Evolutionary conservation across 2,113 vertebrate genomes (phyloP), one percentile per base, ranked within the genome.

Genomic region (Malurus alboscapulatus): DNA sequence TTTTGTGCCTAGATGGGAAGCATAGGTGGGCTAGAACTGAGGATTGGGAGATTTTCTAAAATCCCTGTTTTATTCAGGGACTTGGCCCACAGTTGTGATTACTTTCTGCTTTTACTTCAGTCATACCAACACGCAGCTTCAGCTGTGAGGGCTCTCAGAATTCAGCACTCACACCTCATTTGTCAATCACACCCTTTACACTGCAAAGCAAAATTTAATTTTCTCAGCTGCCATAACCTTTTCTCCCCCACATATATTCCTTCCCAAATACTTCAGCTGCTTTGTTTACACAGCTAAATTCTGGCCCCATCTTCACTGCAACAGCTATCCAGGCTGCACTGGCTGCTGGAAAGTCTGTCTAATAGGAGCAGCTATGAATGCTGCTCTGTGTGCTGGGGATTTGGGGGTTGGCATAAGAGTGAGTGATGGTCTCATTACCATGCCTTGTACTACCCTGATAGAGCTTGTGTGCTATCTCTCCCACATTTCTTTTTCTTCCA

Each of bases 131-230:
- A 9, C 29, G 40, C 10, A 57, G 12, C 17, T 84, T 69, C 45
- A 88, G 50, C 63, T 74, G 13, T 20, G 44, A 45, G 69, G 81
- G 22, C 42, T 71, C 34, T 77, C 74, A 38, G 48, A 84, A 78
- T 88, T 62, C 55, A 68, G 48, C 48, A 18, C 53, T 92, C 17
- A 4, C 77, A 89, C 81, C 30, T 95, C 62, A 65, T 87, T 92
- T 89, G 53, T 95, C 87, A 84, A 2, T 91, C 82, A 51, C 78
- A 91, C 82, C 45, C 42, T 91, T 72, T 42, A n/a, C 17, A 24
- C 36, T 65, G 81, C 38, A 87, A 76, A 83, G 78, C 67, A 94
- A 87, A 95, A 94, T 78, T 73, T 66, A 32, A 47, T 61, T 85
- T 85, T 83, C 73, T 79, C 47, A 83, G 45, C 54, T 87, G 47